Evolutionary conservation across 2,113 vertebrate species (phyloP).

Genomic region (Rhinopithecus roxellana): DNA sequence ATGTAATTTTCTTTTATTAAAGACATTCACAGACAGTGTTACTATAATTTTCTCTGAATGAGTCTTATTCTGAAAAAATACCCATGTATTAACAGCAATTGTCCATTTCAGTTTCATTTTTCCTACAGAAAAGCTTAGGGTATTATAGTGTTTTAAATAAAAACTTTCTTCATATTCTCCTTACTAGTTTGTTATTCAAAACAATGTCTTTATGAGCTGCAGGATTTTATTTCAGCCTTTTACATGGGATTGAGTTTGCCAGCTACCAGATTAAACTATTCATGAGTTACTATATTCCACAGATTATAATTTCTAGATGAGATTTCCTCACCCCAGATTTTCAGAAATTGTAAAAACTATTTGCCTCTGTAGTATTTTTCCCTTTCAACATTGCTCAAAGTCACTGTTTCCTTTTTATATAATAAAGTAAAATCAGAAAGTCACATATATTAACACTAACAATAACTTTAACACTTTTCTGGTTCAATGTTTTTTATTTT

Average conservation of each 20-base stretch:
- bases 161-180: background rate
- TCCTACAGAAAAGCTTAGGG: background rate
- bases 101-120: background rate
- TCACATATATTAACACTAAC: background rate
- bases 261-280: background rate
- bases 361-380: background rate
- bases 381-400: background rate
- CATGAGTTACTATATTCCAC: background rate
- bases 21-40: background rate
- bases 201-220: background rate
- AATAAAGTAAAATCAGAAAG: background rate
- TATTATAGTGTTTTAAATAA: background rate
- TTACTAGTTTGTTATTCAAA: conserved; percentile 2
- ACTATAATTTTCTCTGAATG: background rate
- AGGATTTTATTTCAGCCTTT: background rate
- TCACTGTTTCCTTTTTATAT: background rate
- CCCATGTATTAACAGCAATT: background rate
- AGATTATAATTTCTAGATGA: background rate
- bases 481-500: background rate
- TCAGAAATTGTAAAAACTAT: background rate
- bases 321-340: background rate
- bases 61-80: conserved; percentile 44
- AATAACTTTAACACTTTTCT: background rate
- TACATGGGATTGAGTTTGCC: background rate
- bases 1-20: conserved; percentile 40